A percentile compares a stretch with the other conserved stretches of the same genome.
Evolutionary conservation across 1,140 invertebrate genomes (phyloP).

Genomic region (Drosophila simulans): DNA sequence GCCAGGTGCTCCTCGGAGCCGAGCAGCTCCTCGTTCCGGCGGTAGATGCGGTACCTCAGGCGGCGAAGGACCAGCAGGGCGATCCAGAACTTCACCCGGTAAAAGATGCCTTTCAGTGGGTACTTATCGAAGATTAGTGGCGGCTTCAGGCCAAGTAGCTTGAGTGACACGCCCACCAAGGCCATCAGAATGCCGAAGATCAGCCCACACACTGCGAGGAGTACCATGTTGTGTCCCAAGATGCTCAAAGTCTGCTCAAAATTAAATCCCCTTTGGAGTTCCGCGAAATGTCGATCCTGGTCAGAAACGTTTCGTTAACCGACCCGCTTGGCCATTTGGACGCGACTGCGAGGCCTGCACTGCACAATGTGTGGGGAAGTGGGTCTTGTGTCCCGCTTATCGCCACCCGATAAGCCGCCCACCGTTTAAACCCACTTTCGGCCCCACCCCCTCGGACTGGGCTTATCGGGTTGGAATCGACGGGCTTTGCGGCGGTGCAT

Average conservation of each 20-base stretch:
- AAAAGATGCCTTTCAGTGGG: slow-evolving; percentile 73
- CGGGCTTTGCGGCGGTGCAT: slow-evolving; percentile 24
- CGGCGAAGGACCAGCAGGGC: slow-evolving; percentile 61
- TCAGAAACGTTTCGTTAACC: no score
- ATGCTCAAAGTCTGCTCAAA: no score
- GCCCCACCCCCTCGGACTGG: slow-evolving; percentile 4
- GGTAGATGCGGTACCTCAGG: slow-evolving; percentile 68
- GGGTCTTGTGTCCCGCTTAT: slow-evolving; percentile 7
- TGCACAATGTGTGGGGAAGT: slow-evolving; percentile 9
- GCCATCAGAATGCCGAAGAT: slow-evolving; percentile 19
- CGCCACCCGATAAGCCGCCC: slow-evolving; percentile 29
- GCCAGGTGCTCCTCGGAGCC: slow-evolving; percentile 50
- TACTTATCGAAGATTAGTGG: slow-evolving; percentile 75
- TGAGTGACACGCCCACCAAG: slow-evolving; percentile 31
- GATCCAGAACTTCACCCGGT: slow-evolving; percentile 65
- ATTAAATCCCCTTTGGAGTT: no score
- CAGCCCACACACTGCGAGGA: slow-evolving; percentile 38
- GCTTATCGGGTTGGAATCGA: slow-evolving; percentile 12
- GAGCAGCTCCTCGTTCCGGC: slow-evolving; percentile 55
- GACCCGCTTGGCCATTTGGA: slow-evolving; percentile 12
- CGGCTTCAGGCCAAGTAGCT: slow-evolving; percentile 62
- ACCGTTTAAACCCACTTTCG: slow-evolving; percentile 17
- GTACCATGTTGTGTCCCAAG: slow-evolving; percentile 27
- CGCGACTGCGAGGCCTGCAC: slow-evolving; percentile 15
- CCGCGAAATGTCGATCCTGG: no score